Percentiles rank a stretch among this genome's conserved stretches.
Conservation (phyloP, 2,888 invertebrate species). For the Bellardia bayeri region DNA sequence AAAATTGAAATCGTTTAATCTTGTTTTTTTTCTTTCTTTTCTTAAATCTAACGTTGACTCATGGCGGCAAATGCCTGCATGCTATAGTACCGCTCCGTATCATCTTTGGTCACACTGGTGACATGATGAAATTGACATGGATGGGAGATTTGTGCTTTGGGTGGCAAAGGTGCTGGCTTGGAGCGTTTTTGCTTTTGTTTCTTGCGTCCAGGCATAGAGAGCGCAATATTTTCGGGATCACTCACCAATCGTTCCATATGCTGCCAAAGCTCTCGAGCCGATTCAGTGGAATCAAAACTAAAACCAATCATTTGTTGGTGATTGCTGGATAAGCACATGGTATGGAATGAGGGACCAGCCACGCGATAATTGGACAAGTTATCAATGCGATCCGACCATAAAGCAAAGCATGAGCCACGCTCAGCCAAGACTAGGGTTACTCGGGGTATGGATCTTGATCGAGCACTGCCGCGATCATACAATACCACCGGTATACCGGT, state of each 20-base stretch:
- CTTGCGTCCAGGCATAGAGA: slow-evolving; percentile 88
- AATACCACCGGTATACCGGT: slow-evolving; percentile 92
- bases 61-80: slow-evolving; percentile 87
- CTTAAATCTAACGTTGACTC: slow-evolving; percentile 80
- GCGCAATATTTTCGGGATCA: slow-evolving; percentile 91
- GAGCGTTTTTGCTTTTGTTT: slow-evolving; percentile 86
- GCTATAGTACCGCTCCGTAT: slow-evolving; percentile 88
- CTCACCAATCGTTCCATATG: slow-evolving; percentile 89
- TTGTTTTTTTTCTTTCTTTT: background rate
- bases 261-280: slow-evolving; percentile 89
- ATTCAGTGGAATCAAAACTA: slow-evolving; percentile 90
- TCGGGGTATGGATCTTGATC: slow-evolving; percentile 88
- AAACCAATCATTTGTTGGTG: slow-evolving; percentile 91
- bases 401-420: slow-evolving; percentile 91
- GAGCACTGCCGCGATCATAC: slow-evolving; percentile 90
- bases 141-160: slow-evolving; percentile 92
- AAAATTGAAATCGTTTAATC: background rate
- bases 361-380: slow-evolving; percentile 90
- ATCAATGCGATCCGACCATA: slow-evolving; percentile 93
- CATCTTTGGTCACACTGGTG: slow-evolving; percentile 89
- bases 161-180: slow-evolving; percentile 87
- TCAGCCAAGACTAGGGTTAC: slow-evolving; percentile 90
- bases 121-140: slow-evolving; percentile 94
- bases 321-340: slow-evolving; percentile 91
- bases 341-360: slow-evolving; percentile 91